Conservation (phyloP, 2,797 vertebrate species). For the Bovichtus variegatus region DNA sequence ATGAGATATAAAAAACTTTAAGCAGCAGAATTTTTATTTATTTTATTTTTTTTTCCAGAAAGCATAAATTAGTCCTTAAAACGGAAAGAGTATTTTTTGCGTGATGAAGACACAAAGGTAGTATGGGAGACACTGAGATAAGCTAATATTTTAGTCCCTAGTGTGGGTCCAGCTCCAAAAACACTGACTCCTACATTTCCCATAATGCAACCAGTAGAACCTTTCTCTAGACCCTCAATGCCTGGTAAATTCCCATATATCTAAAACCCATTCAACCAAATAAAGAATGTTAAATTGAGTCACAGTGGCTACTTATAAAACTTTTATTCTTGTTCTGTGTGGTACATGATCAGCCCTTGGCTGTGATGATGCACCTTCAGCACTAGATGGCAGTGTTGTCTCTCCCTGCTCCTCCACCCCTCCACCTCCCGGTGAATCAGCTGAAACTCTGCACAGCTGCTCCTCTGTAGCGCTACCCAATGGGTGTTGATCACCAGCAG, state of each 20-base stretch:
- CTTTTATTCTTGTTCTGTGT: background rate
- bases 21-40: no score
- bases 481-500: slow-evolving; percentile 74
- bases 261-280: background rate
- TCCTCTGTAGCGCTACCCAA: slow-evolving; percentile 53
- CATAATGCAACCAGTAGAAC: background rate
- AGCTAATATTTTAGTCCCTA: background rate
- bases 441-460: slow-evolving; percentile 63
- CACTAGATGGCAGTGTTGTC: slow-evolving; percentile 83
- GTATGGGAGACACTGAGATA: no score
- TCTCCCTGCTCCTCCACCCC: background rate
- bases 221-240: background rate
- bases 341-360: rapidly evolving
- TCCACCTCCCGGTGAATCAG: slow-evolving; percentile 20
- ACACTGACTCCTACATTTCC: background rate
- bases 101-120: no score
- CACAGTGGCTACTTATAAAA: background rate
- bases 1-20: no score
- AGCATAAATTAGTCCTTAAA: no score
- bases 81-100: no score
- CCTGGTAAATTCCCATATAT: background rate
- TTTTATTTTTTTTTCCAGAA: background rate
- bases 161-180: background rate
- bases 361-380: slow-evolving; percentile 48
- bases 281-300: background rate